Base-by-base conservation (phyloP, 37 sponge, comb jelly and placozoan species). In the Tethya wilhelma region DNA sequence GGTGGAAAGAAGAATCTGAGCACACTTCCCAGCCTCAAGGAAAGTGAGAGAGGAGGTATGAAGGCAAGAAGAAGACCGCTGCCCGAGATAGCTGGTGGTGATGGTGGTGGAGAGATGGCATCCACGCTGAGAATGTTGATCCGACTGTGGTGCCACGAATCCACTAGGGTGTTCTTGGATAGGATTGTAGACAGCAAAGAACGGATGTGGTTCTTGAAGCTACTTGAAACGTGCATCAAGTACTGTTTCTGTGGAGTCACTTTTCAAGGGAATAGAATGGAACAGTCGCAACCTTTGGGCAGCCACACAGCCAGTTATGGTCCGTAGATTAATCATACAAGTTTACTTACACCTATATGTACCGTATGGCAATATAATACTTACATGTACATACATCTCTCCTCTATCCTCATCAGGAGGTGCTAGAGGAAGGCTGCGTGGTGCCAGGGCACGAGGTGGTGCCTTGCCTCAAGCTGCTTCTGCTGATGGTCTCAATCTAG, bases 111-210 rank as follows among this genome's bases (percentile, higher is more conserved):
- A 4, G 67, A 69, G 45, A 59, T 69, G 19, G 30, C 44, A 37
- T 76, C 75, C 9, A 82, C 84, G 7, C 42, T 89, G 17, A 56
- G 90, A 12, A 60, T 44, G 25, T 0, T 89, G 55, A 59, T 89
- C 4, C 64, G 94, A 11, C 64, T 93, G 30, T 93, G 94, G 94
- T 89, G 91, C 49, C 87, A 93, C 65, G 94, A 93, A 59, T 53
- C 31, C 43, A 83, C 87, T 8, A 40, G 94, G 38, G 91, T 89
- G 58, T 93, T 76, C 66, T 64, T 79, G 26, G 94, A 93, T 69
- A 67, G 87, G 29, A 59, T 69, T 53, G 25, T 55, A 9, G 69
- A 77, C 30, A 73, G 68, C 33, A 76, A 64, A 38, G 94, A 93
- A 36, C 31, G 59, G 38, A 20, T 75, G 41, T 92, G 93, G 93